These are phyloP conservation scores for Caenorhabditis elegans DNA, from an alignment of 1,140 invertebrate species.

Conservation along the genomic window DNA sequence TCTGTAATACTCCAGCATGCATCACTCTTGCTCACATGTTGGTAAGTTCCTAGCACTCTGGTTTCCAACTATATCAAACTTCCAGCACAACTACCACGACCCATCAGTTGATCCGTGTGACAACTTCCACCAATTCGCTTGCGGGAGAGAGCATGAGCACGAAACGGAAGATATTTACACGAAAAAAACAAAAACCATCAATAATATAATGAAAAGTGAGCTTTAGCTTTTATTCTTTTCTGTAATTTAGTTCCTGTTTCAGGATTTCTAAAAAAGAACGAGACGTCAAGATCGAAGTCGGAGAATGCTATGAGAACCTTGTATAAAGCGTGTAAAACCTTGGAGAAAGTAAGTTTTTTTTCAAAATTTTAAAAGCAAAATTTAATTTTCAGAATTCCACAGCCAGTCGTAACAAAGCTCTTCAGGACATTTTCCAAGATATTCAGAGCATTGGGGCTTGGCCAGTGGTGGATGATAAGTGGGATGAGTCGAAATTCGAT, in stretches of 20 bases:
- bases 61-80: background rate
- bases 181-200: background rate
- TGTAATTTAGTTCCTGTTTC: background rate
- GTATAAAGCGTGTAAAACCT: background rate
- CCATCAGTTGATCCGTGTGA: background rate
- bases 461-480: background rate
- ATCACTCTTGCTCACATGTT: background rate
- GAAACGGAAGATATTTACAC: background rate
- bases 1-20: background rate
- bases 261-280: background rate
- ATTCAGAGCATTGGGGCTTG: background rate
- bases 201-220: background rate
- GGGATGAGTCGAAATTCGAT: background rate
- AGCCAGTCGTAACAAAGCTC: background rate
- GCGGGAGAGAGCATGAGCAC: background rate
- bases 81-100: background rate
- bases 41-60: background rate
- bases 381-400: background rate
- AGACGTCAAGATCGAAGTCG: background rate
- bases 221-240: too few species aligned
- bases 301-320: background rate
- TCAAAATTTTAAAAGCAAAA: background rate
- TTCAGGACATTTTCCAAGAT: background rate
- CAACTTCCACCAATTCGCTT: background rate
- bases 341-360: background rate